A percentile compares a stretch with the other conserved stretches of the same genome.
phyloP scores from a whole-genome alignment of 2,113 vertebrate species.

The Gambusia affinis region DNA sequence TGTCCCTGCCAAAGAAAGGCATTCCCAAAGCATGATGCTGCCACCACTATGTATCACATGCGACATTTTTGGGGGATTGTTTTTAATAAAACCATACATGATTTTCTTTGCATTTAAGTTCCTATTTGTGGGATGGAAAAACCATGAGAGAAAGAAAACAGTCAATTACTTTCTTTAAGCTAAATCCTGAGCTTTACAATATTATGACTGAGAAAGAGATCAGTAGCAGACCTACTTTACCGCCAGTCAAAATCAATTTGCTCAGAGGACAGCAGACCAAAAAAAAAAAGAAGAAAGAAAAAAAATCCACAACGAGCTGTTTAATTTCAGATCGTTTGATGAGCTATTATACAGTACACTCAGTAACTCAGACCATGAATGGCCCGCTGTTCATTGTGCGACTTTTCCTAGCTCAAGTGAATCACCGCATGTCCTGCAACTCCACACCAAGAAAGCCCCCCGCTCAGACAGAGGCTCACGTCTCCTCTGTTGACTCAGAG shows the following conservation, averaged over 20 bases:
- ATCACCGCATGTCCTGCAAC: constrained; percentile 31
- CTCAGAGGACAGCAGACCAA: not conserved
- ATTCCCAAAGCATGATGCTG: no score
- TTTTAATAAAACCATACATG: not conserved
- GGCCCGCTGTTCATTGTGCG: constrained; percentile 3
- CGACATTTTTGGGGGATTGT: not conserved
- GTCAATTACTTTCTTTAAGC: not conserved
- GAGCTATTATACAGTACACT: not conserved
- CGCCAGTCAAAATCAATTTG: not conserved
- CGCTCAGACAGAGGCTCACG: constrained; percentile 28
- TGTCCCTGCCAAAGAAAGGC: no score
- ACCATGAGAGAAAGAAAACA: not conserved
- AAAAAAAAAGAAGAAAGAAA: no score
- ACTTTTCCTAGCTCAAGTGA: constrained; percentile 22
- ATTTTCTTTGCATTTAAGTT: not conserved
- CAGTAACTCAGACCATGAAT: constrained; percentile 23
- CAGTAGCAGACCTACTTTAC: not conserved
- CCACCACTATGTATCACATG: not conserved
- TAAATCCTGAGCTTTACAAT: no score
- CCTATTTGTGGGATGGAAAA: not conserved
- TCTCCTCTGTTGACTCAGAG: constrained; percentile 50
- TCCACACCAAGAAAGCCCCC: constrained; percentile 20
- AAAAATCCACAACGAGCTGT: not conserved
- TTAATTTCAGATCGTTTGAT: not conserved
- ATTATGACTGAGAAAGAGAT: no score